phyloP scores from a whole-genome alignment of 1,140 invertebrate genomes.

The Sitophilus oryzae region DNA sequence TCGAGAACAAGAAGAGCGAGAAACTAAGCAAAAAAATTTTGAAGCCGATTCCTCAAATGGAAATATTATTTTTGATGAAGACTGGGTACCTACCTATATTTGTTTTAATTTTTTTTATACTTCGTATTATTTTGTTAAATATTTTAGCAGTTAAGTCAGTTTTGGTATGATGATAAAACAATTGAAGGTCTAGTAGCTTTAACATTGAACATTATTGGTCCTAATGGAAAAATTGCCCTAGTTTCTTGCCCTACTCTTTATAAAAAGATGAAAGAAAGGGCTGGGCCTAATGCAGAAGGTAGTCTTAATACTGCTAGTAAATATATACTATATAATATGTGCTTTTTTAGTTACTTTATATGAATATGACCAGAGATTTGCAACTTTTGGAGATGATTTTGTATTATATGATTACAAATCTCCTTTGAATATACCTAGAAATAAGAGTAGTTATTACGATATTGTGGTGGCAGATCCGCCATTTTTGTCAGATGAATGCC shows the following conservation, averaged over 20 bases:
- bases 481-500: slow-evolving; percentile 88
- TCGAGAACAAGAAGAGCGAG: slow-evolving; percentile 59
- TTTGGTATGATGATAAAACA: slow-evolving; percentile 88
- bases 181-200: slow-evolving; percentile 61
- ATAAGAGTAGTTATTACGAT: slow-evolving; percentile 63
- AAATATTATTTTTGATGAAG: slow-evolving; percentile 63
- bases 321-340: background rate
- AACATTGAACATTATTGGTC: slow-evolving; percentile 49
- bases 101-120: too few species aligned
- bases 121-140: too few species aligned
- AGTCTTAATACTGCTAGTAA: slow-evolving; percentile 20
- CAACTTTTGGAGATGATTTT: slow-evolving; percentile 72
- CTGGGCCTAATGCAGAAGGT: slow-evolving; percentile 46
- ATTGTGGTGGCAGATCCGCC: slow-evolving; percentile 90
- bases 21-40: slow-evolving; percentile 37
- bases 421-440: slow-evolving; percentile 63
- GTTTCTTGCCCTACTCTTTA: slow-evolving; percentile 88
- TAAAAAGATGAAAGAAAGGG: slow-evolving; percentile 54
- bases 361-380: slow-evolving; percentile 78
- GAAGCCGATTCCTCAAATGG: slow-evolving; percentile 44
- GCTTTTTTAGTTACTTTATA: slow-evolving; percentile 63
- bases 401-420: slow-evolving; percentile 84
- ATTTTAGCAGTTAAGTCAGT: slow-evolving; percentile 90
- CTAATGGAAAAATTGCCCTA: slow-evolving; percentile 67
- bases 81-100: slow-evolving; percentile 82